Percentiles rank a stretch among this genome's conserved stretches.
Conservation (phyloP, 64 coral and sea anemone genomes). For the Pocillopora verrucosa region DNA sequence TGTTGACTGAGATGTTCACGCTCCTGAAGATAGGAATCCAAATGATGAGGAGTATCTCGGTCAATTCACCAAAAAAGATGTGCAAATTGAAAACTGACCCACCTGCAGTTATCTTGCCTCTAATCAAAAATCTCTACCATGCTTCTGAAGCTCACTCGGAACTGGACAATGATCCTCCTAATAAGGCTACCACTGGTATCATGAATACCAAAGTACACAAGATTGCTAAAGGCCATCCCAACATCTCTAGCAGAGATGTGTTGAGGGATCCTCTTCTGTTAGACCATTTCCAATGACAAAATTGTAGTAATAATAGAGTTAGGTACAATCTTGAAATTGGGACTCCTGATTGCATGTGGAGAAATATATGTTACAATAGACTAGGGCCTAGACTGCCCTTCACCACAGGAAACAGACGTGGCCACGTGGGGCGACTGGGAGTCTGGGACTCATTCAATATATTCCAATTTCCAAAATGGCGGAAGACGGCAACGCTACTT, state of each 20-base stretch:
- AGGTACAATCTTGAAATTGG: too few species aligned
- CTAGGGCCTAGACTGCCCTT: too few species aligned
- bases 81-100: slow-evolving; percentile 54
- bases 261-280: slow-evolving; percentile 8
- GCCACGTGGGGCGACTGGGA: too few species aligned
- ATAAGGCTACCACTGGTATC: slow-evolving; percentile 29
- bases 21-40: slow-evolving; percentile 59
- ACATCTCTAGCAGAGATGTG: slow-evolving; percentile 23
- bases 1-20: slow-evolving; percentile 54
- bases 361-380: too few species aligned
- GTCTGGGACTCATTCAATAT: too few species aligned
- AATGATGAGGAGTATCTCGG: slow-evolving; percentile 39
- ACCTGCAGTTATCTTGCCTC: slow-evolving; percentile 68
- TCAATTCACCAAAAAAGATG: slow-evolving; percentile 62
- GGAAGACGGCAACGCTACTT: too few species aligned
- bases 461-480: too few species aligned
- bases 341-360: too few species aligned
- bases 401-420: too few species aligned
- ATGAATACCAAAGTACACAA: slow-evolving; percentile 43
- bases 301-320: too few species aligned
- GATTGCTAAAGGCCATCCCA: slow-evolving; percentile 36
- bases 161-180: slow-evolving; percentile 28
- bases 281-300: slow-evolving; percentile 69
- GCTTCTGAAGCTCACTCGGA: slow-evolving; percentile 13
- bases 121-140: slow-evolving; percentile 59